A percentile compares a stretch with the other conserved stretches of the same genome.
Evolutionary conservation across 2,113 vertebrate species (phyloP).

Genomic region (Microcebus ravelobensis): DNA sequence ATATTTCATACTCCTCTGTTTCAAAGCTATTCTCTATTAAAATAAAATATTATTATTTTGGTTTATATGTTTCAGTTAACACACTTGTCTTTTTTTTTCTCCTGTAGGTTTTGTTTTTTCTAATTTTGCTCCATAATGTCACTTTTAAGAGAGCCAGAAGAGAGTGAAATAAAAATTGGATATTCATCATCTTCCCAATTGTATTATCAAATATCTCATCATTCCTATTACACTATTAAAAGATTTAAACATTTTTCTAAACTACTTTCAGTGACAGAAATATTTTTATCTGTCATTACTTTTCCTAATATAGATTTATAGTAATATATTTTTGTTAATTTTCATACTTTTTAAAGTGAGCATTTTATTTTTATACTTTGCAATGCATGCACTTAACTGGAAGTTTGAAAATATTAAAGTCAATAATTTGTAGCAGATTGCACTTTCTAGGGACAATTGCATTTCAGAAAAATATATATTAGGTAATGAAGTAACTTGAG

Average conservation of each 20-base stretch:
- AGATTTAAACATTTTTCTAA: not conserved
- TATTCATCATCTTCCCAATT: not conserved
- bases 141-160: not conserved
- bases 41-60: not conserved
- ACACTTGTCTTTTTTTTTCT: not conserved
- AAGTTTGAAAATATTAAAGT: conserved; percentile 20
- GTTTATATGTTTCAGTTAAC: not conserved
- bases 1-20: not conserved
- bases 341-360: not conserved
- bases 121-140: not conserved
- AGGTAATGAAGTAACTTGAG: not conserved
- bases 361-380: conserved; percentile 28
- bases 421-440: not conserved
- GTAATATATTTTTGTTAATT: not conserved
- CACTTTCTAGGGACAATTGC: not conserved
- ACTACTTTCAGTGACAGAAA: not conserved
- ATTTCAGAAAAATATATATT: not conserved
- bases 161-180: not conserved
- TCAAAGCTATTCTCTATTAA: not conserved
- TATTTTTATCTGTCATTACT: not conserved
- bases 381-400: not conserved
- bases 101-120: not conserved
- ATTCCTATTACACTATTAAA: not conserved
- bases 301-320: not conserved
- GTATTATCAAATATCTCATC: not conserved